Conservation (phyloP, 2,113 vertebrate species). For the Elaphurus davidianus region DNA sequence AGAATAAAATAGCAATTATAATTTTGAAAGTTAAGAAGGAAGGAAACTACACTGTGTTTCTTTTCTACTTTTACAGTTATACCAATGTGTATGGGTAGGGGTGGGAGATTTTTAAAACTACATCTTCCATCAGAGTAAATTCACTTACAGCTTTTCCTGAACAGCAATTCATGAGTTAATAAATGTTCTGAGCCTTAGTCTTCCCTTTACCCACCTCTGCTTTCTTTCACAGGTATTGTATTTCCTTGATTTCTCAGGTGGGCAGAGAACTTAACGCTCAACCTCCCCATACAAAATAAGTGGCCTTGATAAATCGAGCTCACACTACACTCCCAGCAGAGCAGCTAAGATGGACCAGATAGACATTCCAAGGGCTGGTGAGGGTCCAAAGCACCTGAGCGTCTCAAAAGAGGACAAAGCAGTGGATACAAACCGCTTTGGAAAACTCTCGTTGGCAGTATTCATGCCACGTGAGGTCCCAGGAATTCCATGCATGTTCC, state of each 20-base stretch:
- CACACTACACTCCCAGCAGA: neutral
- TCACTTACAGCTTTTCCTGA: neutral
- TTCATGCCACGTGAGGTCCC: neutral
- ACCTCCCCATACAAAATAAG: neutral
- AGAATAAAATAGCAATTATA: neutral
- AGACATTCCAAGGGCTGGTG: rapidly evolving
- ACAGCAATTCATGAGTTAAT: neutral
- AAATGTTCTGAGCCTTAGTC: too few species aligned
- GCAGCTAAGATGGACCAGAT: neutral
- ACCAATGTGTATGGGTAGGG: neutral
- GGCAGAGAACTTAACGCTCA: neutral
- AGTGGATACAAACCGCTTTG: rapidly evolving
- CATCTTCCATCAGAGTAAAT: neutral
- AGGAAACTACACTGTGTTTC: neutral
- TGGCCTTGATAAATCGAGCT: neutral
- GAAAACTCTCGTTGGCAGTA: too few species aligned
- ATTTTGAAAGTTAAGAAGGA: neutral
- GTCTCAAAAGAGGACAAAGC: rapidly evolving
- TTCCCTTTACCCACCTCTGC: neutral
- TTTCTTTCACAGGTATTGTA: neutral
- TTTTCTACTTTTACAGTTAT: neutral
- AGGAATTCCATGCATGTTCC: neutral
- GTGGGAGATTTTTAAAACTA: neutral
- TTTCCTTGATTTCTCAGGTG: neutral
- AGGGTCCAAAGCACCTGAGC: too few species aligned